Conservation (phyloP, 1,140 invertebrate species). For the Tribolium castaneum region DNA sequence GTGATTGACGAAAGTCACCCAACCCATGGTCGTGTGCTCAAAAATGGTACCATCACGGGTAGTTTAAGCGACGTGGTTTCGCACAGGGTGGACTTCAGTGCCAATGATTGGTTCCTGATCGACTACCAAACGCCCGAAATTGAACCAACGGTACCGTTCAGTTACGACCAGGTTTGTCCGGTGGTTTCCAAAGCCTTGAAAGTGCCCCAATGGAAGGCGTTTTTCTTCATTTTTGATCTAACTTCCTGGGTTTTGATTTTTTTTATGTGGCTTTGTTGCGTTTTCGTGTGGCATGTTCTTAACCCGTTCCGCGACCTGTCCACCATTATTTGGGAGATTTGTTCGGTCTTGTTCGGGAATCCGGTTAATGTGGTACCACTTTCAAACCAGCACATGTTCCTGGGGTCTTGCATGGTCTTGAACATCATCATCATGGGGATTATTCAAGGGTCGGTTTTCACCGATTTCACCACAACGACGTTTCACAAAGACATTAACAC, state of each 20-base stretch:
- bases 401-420: not conserved
- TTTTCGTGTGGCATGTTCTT: not conserved
- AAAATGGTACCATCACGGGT: constrained; percentile 59
- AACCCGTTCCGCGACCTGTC: not conserved
- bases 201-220: constrained; percentile 62
- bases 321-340: not conserved
- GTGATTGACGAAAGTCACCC: not conserved
- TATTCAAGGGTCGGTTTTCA: constrained; percentile 14
- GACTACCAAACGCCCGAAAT: constrained; percentile 56
- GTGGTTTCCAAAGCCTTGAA: constrained; percentile 61
- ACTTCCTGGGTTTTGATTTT: not conserved
- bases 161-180: constrained; percentile 62
- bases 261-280: not conserved
- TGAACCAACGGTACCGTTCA: constrained; percentile 59
- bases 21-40: constrained; percentile 50
- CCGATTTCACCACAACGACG: not conserved
- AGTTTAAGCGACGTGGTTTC: constrained; percentile 61
- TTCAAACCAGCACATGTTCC: not conserved
- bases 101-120: constrained; percentile 62
- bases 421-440: constrained; percentile 4
- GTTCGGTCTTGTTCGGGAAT: not conserved
- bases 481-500: constrained; percentile 45
- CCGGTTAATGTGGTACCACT: not conserved
- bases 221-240: constrained; percentile 60
- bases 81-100: constrained; percentile 58